Evolutionary conservation across 2,113 vertebrate genomes (phyloP), one percentile per base, ranked within the genome.

Genomic region (Aptenodytes patagonicus): DNA sequence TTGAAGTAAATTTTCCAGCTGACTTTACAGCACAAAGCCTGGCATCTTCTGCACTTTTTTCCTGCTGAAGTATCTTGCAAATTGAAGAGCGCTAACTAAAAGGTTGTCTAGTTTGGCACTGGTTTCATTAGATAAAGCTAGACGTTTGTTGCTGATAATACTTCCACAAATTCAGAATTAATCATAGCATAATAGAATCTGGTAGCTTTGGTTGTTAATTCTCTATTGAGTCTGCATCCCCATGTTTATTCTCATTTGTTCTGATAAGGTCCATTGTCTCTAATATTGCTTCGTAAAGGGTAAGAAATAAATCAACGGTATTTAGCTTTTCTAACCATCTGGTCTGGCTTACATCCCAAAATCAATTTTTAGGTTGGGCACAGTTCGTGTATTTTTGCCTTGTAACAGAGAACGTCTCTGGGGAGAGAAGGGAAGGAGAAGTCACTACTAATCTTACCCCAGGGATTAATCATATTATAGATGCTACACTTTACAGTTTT

Each of bases 251-350:
- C 96, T 98, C 97, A 97, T 98, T 98, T 98, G 97, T 98, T 98
- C 97, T 97, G 98, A 98, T 98, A 98, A 98, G 98, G 98, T 96
- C 98, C 97, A 96, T 98, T 98, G 98, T 98, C 98, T 98, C 97
- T 98, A 98, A 98, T 97, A 97, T 97, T 98, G 97, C 96, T 98
- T 98, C 66, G 89, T 94, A 98, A 98, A 98, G 97, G 97, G 96
- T 98, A 98, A 96, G 98, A 98, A 98, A 98, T 98, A 98, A 98
- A 98, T 98, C 98, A 98, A 97, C 52, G 95, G 97, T 98, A 98
- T 97, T 98, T 98, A 98, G 98, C 97, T 98, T 97, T 97, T 93
- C 97, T 97, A 98, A 97, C 98, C 98, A 98, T 98, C 98, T 98
- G 98, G 89, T 96, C 98, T 98, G 98, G 98, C 98, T 97, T 70